phyloP scores from a whole-genome alignment of 2,797 vertebrate species.

The Bucorvus abyssinicus region DNA sequence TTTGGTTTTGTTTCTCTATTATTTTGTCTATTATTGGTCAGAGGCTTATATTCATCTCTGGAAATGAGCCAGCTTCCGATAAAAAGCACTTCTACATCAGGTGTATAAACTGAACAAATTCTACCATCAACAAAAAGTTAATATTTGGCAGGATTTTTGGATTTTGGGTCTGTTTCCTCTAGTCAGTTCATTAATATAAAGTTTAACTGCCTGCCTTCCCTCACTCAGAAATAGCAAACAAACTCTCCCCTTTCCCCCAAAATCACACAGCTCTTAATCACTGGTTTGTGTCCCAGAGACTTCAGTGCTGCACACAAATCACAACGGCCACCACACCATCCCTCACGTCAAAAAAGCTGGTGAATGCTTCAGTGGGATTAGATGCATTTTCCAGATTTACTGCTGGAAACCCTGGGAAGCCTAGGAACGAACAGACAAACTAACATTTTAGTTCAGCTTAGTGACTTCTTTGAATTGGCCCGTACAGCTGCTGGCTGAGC shows the following conservation, averaged over 20 bases:
- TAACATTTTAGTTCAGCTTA: not conserved
- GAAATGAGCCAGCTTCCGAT: not conserved
- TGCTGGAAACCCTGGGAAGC: constrained; percentile 34
- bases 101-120: constrained; percentile 59
- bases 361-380: not conserved
- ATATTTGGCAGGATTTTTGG: constrained; percentile 20
- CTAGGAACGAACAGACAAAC: not conserved
- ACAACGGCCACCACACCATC: not conserved
- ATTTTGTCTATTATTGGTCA: constrained; percentile 7
- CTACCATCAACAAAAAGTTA: constrained; percentile 25
- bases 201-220: constrained; percentile 26
- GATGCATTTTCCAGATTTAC: constrained; percentile 40
- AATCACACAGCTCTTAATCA: not conserved
- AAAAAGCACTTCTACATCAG: constrained; percentile 32
- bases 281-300: not conserved
- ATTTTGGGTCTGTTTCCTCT: constrained; percentile 23
- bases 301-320: not conserved
- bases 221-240: constrained; percentile 39
- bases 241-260: not conserved
- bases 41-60: constrained; percentile 25
- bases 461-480: not conserved
- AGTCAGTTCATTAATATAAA: constrained; percentile 34
- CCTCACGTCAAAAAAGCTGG: not conserved
- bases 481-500: constrained; percentile 35
- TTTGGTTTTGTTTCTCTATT: constrained; percentile 31